Base-by-base conservation (phyloP, 2,888 invertebrate species). In the Erebia aethiops region DNA sequence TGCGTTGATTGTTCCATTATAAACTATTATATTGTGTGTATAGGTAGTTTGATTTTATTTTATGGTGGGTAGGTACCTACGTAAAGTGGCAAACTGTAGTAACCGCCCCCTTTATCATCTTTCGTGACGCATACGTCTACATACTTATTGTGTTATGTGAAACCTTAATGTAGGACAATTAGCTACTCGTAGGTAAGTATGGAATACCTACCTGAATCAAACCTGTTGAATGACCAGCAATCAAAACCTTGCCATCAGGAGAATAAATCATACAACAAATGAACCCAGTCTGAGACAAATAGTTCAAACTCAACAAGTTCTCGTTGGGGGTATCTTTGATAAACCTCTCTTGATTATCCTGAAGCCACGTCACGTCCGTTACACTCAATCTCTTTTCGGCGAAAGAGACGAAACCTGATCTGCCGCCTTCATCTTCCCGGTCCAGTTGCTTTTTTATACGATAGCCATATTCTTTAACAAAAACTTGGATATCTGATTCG, bases 221-320 rank as follows among this genome's bases (percentile, higher is more conserved):
- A n/a, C 95, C 95, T 58, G 90, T 85, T 16, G 94, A 93, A 79
- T 93, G 93, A 8, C 92, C 90, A n/a, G 89, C 85, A 18, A 93
- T 86, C 67, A 95, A 74, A 56, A 77, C 71, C n/a, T 86, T 81
- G 5, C 94, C 94, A 69, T 88, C 84, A 0, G 88, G 84, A 16
- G 91, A 84, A 78, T 88, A 95, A 54, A 85, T 79, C 77, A 93
- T 86, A 64, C 83, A 84, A 18, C 74, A 78, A 57, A 93, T 87
- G 71, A 78, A 88, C 0, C 93, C 93, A 63, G 79, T 82, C 71
- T 86, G 83, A 0, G 82, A 79, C 61, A 88, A 80, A 81, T 81
- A 92, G 76, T 82, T 77, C 13, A 82, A 71, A 52, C 80, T 77
- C 0, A 77, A 71, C 58, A 87, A 71, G 62, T 69, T 75, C 60